These are phyloP conservation scores for Okamejei kenojei DNA, from an alignment of 2,797 vertebrate genomes.

Conservation along the genomic window DNA sequence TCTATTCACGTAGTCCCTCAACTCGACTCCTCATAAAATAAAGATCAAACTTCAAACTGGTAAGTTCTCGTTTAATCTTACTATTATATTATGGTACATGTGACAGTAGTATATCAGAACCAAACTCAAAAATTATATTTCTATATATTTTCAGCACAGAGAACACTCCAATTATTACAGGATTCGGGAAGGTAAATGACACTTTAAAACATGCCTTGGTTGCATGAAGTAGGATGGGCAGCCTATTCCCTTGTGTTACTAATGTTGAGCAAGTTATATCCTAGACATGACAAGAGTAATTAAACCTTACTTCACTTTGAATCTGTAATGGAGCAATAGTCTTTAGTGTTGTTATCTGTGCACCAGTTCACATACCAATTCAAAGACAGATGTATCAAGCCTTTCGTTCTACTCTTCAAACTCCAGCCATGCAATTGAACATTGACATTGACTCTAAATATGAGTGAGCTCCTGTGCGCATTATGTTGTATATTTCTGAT, in stretches of 20 bases:
- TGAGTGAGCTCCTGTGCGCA: background rate
- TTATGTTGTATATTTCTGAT: background rate
- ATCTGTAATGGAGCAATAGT: background rate
- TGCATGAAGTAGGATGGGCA: background rate
- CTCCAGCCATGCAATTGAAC: background rate
- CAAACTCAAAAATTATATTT: conserved; percentile 38
- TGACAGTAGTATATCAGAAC: background rate
- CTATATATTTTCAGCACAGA: conserved; percentile 72
- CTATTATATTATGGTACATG: too few relatives aligned
- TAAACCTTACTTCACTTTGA: background rate
- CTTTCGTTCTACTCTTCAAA: background rate
- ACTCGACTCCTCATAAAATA: too few relatives aligned
- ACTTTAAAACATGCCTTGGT: too few relatives aligned
- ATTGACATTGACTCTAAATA: background rate
- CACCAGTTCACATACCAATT: background rate
- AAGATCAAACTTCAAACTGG: too few relatives aligned
- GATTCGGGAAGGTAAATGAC: conserved; percentile 79
- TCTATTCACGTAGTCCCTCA: too few relatives aligned
- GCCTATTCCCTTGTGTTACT: background rate
- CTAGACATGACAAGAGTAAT: background rate
- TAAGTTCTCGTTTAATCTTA: too few relatives aligned
- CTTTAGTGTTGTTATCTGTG: background rate
- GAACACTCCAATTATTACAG: conserved; percentile 93
- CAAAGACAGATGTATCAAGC: background rate
- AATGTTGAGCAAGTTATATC: background rate